Evolutionary conservation across 2,888 invertebrate species (phyloP).

Genomic region (Melieria picta): DNA sequence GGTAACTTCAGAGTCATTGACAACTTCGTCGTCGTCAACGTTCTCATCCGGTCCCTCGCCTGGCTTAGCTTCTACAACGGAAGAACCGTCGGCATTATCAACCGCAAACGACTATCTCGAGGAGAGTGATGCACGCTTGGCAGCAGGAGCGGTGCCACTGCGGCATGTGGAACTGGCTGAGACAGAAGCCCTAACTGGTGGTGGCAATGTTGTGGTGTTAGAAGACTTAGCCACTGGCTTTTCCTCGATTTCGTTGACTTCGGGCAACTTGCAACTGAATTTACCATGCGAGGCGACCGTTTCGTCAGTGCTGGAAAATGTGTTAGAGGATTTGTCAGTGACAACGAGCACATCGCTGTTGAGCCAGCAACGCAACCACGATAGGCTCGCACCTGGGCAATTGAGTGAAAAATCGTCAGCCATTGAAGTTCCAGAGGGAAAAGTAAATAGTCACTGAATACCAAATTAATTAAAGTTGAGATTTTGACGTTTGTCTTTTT

Average conservation of each 20-base stretch:
- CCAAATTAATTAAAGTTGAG: no score
- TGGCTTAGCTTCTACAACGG: slow-evolving; percentile 52
- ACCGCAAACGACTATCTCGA: slow-evolving; percentile 13
- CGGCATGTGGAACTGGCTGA: neutral
- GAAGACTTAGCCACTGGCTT: slow-evolving; percentile 61
- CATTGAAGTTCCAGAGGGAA: no score
- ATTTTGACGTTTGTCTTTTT: no score
- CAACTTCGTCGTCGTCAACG: slow-evolving; percentile 65
- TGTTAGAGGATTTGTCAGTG: slow-evolving; percentile 55
- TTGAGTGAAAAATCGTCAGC: no score
- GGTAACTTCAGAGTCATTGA: slow-evolving; percentile 60
- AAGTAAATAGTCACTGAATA: no score
- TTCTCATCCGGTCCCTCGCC: slow-evolving; percentile 65
- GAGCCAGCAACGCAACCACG: slow-evolving; percentile 40
- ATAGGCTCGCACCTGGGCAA: neutral
- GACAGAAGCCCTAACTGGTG: neutral
- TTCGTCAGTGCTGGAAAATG: slow-evolving; percentile 54
- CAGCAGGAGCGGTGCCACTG: slow-evolving; percentile 1
- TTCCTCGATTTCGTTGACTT: slow-evolving; percentile 62
- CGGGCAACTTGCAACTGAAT: slow-evolving; percentile 52
- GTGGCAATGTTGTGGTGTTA: slow-evolving; percentile 23
- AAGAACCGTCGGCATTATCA: slow-evolving; percentile 50
- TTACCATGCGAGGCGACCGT: slow-evolving; percentile 53
- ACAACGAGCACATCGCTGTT: slow-evolving; percentile 47
- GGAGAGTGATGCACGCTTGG: slow-evolving; percentile 16